Evolutionary conservation across 2,888 invertebrate genomes (phyloP), one percentile per base, ranked within the genome.

Genomic region (Rutpela maculata): DNA sequence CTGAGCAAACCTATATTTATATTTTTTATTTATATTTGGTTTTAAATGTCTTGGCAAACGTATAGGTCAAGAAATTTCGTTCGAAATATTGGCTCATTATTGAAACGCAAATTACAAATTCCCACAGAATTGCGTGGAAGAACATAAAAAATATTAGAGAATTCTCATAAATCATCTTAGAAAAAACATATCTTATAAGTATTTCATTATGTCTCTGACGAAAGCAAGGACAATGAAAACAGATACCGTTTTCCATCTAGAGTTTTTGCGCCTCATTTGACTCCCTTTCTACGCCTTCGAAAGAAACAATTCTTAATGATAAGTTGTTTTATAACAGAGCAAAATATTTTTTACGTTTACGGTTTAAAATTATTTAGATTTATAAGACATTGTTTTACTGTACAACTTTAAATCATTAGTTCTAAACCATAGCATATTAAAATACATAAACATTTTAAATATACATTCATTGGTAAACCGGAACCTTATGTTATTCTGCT

Each of bases 261-360:
- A 50, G 50, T 50, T 50, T 50, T 50, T 50, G 50, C 50, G 50
- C 50, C 50, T 50, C 50, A 50, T 50, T 50, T 50, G 50, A 50
- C 50, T 15, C 50, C 50, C 50, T 50, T 50, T 50, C 50, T 50
- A 50, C 50, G 50, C 50, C 15, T 50, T 38, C 11, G 38, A 38
- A 38, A 38, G 38, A 38, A 38, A 11, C 38, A 38, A 38, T 38
- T 38, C 10, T 38, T 38, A 38, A 38, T 38, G 38, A 38, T 38
- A 10, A 38, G 38, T 38, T 50, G 50, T 15, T 50, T 50, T 50
- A 50, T 15, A 15, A 50, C 15, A 15, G 50, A 50, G 50, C 15
- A 15, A 50, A 50, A 15, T 50, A 12, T 15, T 50, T 50, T 50
- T 50, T 15, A 38, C 50, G 50, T 50, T 50, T 15, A 50, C 15